Evolutionary conservation across 1,140 invertebrate genomes (phyloP).

Genomic region (Drosophila fuyamai): DNA sequence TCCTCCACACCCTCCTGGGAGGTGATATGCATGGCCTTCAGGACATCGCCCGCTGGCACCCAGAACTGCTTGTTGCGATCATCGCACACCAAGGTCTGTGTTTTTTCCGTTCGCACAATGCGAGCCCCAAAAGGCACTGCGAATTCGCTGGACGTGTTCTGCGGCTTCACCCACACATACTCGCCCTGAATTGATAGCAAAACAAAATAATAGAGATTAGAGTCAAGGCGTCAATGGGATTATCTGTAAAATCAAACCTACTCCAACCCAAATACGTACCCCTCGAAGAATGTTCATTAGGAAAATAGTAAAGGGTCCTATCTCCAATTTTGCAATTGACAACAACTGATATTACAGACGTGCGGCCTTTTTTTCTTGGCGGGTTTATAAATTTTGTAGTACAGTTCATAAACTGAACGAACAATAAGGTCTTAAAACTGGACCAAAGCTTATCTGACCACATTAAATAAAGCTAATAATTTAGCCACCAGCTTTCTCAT

Average conservation of each 20-base stretch:
- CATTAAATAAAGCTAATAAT: background rate
- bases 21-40: slow-evolving; percentile 94
- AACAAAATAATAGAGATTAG: slow-evolving; percentile 15
- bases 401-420: slow-evolving; percentile 19
- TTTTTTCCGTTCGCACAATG: slow-evolving; percentile 91
- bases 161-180: slow-evolving; percentile 94
- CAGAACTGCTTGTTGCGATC: slow-evolving; percentile 90
- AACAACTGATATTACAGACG: background rate
- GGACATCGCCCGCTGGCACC: slow-evolving; percentile 86
- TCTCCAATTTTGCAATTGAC: background rate
- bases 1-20: slow-evolving; percentile 95
- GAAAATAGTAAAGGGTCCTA: background rate
- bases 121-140: slow-evolving; percentile 93
- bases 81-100: slow-evolving; percentile 91
- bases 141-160: slow-evolving; percentile 88
- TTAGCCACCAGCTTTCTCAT: background rate
- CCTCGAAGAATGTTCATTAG: background rate
- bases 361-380: background rate
- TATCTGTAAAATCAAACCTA: slow-evolving; percentile 20
- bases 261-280: background rate
- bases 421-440: slow-evolving; percentile 12
- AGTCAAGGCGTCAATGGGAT: slow-evolving; percentile 9
- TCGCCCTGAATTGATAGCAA: slow-evolving; percentile 88
- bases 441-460: slow-evolving; percentile 11
- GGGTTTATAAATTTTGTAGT: slow-evolving; percentile 32